Conservation (phyloP, 2,888 invertebrate genomes). For the Pammene fasciana region DNA sequence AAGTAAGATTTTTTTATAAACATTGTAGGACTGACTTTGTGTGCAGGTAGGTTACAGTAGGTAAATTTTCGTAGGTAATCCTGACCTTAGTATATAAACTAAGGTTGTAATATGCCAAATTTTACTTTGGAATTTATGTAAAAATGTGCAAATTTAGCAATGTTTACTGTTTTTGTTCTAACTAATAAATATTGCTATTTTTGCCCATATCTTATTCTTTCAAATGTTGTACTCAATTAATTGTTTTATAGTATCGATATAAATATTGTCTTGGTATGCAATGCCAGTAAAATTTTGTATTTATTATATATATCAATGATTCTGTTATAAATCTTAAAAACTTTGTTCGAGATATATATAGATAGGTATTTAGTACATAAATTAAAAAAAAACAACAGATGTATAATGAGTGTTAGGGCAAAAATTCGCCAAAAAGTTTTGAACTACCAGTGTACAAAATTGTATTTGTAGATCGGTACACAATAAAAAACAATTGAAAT, state of each 20-base stretch:
- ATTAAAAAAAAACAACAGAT: slow-evolving; percentile 61
- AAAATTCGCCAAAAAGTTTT: slow-evolving; percentile 67
- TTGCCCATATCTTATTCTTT: slow-evolving; percentile 24
- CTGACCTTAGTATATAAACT: slow-evolving; percentile 12
- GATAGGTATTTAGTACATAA: slow-evolving; percentile 44
- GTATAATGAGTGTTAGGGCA: slow-evolving; percentile 73
- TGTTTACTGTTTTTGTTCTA: slow-evolving; percentile 11
- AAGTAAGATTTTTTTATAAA: background rate
- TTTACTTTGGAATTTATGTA: slow-evolving; percentile 15
- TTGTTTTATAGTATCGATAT: slow-evolving; percentile 14
- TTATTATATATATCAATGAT: background rate
- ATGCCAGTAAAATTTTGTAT: slow-evolving; percentile 20
- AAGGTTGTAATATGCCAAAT: slow-evolving; percentile 20
- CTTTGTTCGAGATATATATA: slow-evolving; percentile 19
- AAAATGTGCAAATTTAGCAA: slow-evolving; percentile 19
- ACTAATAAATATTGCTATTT: slow-evolving; percentile 4
- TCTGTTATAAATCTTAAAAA: slow-evolving; percentile 21
- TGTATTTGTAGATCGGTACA: slow-evolving; percentile 77
- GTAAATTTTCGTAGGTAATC: slow-evolving; percentile 15
- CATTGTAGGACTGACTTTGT: background rate
- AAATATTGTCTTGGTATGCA: slow-evolving; percentile 32
- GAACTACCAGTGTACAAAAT: slow-evolving; percentile 73
- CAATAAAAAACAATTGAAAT: slow-evolving; percentile 52
- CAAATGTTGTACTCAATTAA: slow-evolving; percentile 6
- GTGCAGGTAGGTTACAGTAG: slow-evolving; percentile 6